Conservation (phyloP, 2,888 invertebrate species). For the Idaea dimidiata region DNA sequence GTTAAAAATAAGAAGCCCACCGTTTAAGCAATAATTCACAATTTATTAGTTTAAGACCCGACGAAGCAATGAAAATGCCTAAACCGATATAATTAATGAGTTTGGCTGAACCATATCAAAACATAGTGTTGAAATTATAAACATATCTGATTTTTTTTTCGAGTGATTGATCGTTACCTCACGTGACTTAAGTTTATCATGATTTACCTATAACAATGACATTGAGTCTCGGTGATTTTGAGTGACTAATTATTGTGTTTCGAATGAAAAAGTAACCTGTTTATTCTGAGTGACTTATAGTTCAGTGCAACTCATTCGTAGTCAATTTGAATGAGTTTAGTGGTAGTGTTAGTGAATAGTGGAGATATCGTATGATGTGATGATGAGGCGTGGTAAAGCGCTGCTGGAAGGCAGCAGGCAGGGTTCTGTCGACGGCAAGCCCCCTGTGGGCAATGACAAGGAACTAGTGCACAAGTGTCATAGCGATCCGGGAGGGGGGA, state of each 20-base stretch:
- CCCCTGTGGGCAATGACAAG: conserved; percentile 69
- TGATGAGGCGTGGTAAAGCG: conserved; percentile 74
- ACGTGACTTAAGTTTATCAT: conserved; percentile 15
- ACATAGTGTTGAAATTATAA: conserved; percentile 43
- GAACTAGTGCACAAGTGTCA: conserved; percentile 85
- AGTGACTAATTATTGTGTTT: conserved; percentile 15
- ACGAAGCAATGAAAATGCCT: conserved; percentile 52
- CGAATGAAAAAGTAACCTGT: conserved; percentile 19
- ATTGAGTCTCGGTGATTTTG: conserved; percentile 15
- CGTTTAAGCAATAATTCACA: conserved; percentile 36
- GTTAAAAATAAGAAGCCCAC: conserved; percentile 27
- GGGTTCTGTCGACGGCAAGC: conserved; percentile 71
- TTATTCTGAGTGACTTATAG: conserved; percentile 14
- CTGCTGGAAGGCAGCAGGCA: conserved; percentile 73
- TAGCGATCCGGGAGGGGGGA: conserved; percentile 83
- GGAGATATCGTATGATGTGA: conserved; percentile 74
- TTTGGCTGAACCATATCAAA: conserved; percentile 52
- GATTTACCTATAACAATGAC: conserved; percentile 1
- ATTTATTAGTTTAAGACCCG: conserved; percentile 46
- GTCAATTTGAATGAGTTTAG: conserved; percentile 28
- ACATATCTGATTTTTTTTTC: conserved; percentile 44
- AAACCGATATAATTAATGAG: conserved; percentile 42
- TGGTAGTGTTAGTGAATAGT: conserved; percentile 20
- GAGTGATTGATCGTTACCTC: conserved; percentile 30
- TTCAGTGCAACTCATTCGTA: conserved; percentile 21